These are phyloP conservation scores for Mobula hypostoma DNA, from an alignment of 2,113 vertebrate genomes.

Conservation along the genomic window DNA sequence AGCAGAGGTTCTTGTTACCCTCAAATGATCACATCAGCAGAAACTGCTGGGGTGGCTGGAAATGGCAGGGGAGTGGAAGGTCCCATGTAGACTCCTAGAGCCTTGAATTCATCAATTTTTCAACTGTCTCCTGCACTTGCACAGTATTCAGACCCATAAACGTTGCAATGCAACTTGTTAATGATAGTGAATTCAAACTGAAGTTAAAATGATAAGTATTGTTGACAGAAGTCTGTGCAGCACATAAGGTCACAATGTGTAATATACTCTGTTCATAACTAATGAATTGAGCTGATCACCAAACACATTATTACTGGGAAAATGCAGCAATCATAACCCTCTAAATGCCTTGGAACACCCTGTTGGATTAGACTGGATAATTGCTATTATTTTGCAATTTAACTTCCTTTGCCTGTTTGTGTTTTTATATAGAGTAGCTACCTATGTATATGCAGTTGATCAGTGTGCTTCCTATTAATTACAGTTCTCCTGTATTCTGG, in stretches of 20 bases:
- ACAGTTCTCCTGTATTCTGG: no score
- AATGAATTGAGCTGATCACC: background rate
- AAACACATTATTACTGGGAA: background rate
- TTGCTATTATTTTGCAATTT: no score
- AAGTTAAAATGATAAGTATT: background rate
- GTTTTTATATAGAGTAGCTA: no score
- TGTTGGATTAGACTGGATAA: no score
- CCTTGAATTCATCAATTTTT: background rate
- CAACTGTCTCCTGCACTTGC: background rate
- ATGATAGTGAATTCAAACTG: background rate
- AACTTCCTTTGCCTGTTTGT: no score
- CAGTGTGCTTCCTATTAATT: no score
- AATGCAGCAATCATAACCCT: background rate
- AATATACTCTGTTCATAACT: background rate
- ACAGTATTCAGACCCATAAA: background rate
- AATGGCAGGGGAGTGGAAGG: background rate
- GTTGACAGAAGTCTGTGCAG: background rate
- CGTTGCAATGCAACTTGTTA: background rate
- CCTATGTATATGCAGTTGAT: no score
- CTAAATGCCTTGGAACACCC: background rate
- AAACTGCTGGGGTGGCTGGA: background rate
- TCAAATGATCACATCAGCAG: background rate
- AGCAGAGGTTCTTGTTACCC: no score
- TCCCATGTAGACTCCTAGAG: no score
- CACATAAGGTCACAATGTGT: background rate